Evolutionary conservation across 1,140 invertebrate species (phyloP).

Genomic region (Nephila pilipes): DNA sequence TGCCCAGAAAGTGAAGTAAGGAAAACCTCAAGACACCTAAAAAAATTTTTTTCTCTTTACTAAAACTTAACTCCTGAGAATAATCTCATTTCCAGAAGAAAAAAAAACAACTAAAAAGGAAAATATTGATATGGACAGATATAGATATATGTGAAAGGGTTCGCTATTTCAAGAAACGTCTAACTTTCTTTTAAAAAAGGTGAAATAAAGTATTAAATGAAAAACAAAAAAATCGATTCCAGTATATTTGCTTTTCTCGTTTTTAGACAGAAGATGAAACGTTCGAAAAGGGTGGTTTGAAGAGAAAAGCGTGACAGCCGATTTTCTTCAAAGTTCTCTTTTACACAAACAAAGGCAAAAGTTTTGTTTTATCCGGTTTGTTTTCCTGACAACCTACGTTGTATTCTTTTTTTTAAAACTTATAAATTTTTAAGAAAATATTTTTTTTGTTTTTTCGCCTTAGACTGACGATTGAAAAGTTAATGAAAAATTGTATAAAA

Average conservation of each 20-base stretch:
- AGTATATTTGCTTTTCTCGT: constrained; percentile 57
- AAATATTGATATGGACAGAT: constrained; percentile 41
- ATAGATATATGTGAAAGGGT: constrained; percentile 48
- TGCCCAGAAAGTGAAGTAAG: not conserved
- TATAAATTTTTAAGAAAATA: not conserved
- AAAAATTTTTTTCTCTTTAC: constrained; percentile 23
- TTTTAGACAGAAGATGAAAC: constrained; percentile 46
- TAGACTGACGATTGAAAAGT: not conserved
- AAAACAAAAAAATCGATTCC: constrained; percentile 36
- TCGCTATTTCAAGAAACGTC: constrained; percentile 42
- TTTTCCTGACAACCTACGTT: not conserved
- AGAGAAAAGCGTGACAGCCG: constrained; percentile 46
- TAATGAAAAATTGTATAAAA: not conserved
- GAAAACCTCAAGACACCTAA: constrained; percentile 14
- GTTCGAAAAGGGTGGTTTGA: constrained; percentile 35
- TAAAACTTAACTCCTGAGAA: constrained; percentile 57
- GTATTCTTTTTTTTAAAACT: not conserved
- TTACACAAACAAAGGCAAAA: constrained; percentile 53
- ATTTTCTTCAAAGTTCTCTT: constrained; percentile 22
- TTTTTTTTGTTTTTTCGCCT: not conserved
- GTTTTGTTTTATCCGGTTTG: constrained; percentile 17
- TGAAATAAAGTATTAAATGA: constrained; percentile 64
- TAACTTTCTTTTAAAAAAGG: constrained; percentile 59
- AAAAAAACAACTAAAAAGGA: not conserved
- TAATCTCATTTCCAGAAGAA: constrained; percentile 54